These are phyloP conservation scores for Eumerus sabulonum DNA, from an alignment of 2,888 invertebrate genomes.

Conservation along the genomic window DNA sequence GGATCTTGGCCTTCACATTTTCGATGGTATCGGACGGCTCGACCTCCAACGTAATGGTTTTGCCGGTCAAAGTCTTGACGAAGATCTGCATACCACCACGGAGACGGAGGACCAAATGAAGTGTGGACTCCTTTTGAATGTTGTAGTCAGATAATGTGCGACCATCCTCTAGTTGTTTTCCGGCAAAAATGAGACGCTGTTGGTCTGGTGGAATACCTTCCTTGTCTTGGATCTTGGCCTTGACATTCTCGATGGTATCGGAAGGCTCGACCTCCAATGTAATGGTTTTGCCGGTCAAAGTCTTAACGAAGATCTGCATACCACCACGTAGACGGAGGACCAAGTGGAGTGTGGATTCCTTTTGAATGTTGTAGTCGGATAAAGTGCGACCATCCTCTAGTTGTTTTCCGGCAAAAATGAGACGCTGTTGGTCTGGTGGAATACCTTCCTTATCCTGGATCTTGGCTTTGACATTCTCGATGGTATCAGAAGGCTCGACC, in stretches of 20 bases:
- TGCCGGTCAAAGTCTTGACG: constrained; percentile 72
- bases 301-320: constrained; percentile 80
- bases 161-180: constrained; percentile 70
- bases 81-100: constrained; percentile 85
- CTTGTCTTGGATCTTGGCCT: constrained; percentile 70
- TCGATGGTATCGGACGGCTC: constrained; percentile 71
- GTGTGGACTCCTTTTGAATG: constrained; percentile 71
- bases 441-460: constrained; percentile 75
- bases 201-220: constrained; percentile 70
- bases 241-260: constrained; percentile 71
- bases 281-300: constrained; percentile 73
- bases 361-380: constrained; percentile 82
- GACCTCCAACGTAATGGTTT: constrained; percentile 72
- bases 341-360: constrained; percentile 78
- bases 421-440: constrained; percentile 74
- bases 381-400: constrained; percentile 90
- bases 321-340: constrained; percentile 94
- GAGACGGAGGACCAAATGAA: constrained; percentile 70
- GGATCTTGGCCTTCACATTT: constrained; percentile 71
- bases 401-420: constrained; percentile 74
- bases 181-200: constrained; percentile 70
- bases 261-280: constrained; percentile 71
- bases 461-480: constrained; percentile 74
- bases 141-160: constrained; percentile 70
- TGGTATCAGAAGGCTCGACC: constrained; percentile 72